These are phyloP conservation scores for Agonum fuliginosum DNA, from an alignment of 2,888 invertebrate species.

Conservation along the genomic window DNA sequence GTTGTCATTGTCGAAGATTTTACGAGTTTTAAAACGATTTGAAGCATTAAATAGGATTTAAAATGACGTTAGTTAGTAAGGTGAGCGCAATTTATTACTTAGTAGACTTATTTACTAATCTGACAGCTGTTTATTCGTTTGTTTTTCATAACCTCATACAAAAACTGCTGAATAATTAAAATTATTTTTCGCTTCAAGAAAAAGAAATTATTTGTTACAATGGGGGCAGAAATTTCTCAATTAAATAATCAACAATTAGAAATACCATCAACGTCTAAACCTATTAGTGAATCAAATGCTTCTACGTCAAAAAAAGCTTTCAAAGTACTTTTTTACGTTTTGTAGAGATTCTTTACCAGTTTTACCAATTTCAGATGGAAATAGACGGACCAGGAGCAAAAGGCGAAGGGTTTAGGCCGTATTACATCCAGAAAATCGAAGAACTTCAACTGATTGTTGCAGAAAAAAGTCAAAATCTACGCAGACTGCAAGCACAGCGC, in stretches of 20 bases:
- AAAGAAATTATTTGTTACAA: conserved; percentile 1
- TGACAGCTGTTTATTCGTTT: conserved; percentile 42
- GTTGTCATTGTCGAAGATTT: conserved; percentile 42
- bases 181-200: not conserved
- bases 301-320: not conserved
- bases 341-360: not conserved
- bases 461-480: conserved; percentile 97
- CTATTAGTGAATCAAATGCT: not conserved
- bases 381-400: conserved; percentile 79
- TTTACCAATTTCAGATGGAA: conserved; percentile 78
- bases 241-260: conserved; percentile 27
- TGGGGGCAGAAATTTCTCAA: conserved; percentile 51
- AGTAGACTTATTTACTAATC: not conserved
- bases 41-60: conserved; percentile 16
- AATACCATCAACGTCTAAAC: conserved; percentile 16
- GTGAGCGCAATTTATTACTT: conserved; percentile 27
- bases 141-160: conserved; percentile 50
- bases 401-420: conserved; percentile 94
- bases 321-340: no score
- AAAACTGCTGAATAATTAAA: conserved; percentile 56
- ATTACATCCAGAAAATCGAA: conserved; percentile 98
- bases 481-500: conserved; percentile 97
- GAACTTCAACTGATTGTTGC: conserved; percentile 96
- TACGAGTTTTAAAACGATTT: conserved; percentile 38
- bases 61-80: conserved; percentile 57